These are phyloP conservation scores for Caretta caretta DNA, from an alignment of 2,113 vertebrate genomes.

Conservation along the genomic window DNA sequence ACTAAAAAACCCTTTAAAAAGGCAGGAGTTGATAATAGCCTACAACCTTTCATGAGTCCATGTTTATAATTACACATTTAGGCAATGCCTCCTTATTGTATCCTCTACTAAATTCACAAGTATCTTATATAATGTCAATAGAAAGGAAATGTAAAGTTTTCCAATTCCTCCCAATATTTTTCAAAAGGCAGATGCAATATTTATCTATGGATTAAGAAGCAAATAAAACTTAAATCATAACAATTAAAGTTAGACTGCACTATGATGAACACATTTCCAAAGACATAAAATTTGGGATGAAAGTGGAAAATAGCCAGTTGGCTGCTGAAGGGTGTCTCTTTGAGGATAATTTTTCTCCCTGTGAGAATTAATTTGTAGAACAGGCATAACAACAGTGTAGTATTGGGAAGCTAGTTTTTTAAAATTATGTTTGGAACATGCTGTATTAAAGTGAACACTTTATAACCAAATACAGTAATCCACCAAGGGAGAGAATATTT, in stretches of 20 bases:
- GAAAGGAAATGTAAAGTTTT: neutral
- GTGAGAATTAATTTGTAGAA: neutral
- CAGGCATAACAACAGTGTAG: neutral
- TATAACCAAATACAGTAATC: neutral
- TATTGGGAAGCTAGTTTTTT: conserved; percentile 9
- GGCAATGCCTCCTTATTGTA: neutral
- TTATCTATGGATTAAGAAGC: neutral
- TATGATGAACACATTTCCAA: neutral
- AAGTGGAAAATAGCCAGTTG: conserved; percentile 32
- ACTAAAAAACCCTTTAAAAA: no score
- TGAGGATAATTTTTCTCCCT: neutral
- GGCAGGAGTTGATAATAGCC: no score
- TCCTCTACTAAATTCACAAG: neutral
- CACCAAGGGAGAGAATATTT: neutral
- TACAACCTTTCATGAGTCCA: no score
- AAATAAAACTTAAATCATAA: neutral
- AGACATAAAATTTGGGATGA: conserved; percentile 22
- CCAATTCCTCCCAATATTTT: neutral
- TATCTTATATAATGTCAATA: no score
- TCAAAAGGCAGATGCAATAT: neutral
- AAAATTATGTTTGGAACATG: neutral
- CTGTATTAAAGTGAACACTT: neutral
- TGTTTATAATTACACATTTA: neutral
- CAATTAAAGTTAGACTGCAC: neutral
- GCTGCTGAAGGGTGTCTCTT: neutral